These are phyloP conservation scores for Aldabrachelys gigantea DNA, from an alignment of 2,113 vertebrate genomes.

Conservation along the genomic window DNA sequence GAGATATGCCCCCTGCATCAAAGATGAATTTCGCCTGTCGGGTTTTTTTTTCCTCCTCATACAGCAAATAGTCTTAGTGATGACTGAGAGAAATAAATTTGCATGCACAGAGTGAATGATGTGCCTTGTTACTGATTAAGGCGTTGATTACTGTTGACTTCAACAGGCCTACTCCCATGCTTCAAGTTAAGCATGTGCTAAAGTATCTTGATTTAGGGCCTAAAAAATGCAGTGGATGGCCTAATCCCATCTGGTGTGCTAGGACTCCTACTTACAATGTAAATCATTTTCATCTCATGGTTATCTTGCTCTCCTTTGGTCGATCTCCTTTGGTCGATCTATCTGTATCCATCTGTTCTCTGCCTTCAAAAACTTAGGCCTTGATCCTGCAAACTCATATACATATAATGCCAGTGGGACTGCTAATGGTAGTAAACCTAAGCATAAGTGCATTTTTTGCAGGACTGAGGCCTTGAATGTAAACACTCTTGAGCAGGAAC, in stretches of 20 bases:
- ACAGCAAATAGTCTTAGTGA: not conserved
- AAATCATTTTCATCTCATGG: rapidly evolving
- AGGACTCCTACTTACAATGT: not conserved
- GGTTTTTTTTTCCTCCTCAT: not conserved
- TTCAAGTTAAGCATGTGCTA: not conserved
- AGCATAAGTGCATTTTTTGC: not conserved
- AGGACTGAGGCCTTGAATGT: not conserved
- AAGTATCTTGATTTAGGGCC: not conserved
- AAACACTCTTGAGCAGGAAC: not conserved
- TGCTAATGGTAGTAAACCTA: not conserved
- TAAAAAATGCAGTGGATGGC: not conserved
- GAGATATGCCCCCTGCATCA: not conserved
- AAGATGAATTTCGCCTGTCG: not conserved
- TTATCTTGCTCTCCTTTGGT: constrained; percentile 11
- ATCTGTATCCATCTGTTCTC: constrained; percentile 10
- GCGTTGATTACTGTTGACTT: constrained; percentile 20
- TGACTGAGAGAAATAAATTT: constrained; percentile 9
- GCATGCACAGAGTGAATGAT: not conserved
- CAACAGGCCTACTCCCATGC: not conserved
- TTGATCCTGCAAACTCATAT: not conserved
- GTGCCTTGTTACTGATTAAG: not conserved
- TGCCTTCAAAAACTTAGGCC: not conserved
- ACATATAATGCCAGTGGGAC: not conserved
- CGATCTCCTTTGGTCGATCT: not conserved
- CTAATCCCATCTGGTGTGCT: not conserved